phyloP scores from a whole-genome alignment of 1,140 invertebrate species.

The Holcopasites calliopsidis region DNA sequence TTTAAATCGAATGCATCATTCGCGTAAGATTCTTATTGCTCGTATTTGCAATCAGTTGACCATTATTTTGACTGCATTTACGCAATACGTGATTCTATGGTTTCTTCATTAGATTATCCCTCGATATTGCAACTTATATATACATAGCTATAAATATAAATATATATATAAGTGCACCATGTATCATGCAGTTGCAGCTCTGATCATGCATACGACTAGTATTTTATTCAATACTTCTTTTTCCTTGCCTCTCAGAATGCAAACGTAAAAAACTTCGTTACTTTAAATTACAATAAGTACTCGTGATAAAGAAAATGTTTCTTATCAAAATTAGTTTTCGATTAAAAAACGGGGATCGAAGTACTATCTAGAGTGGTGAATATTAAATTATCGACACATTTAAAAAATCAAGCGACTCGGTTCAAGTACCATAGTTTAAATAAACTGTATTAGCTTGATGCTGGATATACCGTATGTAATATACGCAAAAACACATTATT shows the following conservation, averaged over 20 bases:
- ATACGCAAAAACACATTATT: conserved; percentile 58
- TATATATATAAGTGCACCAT: conserved; percentile 40
- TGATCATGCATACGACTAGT: conserved; percentile 48
- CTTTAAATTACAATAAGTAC: conserved; percentile 22
- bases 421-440: conserved; percentile 29
- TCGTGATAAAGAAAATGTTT: background rate
- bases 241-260: conserved; percentile 14
- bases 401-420: conserved; percentile 16
- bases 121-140: conserved; percentile 38
- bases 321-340: conserved; percentile 9
- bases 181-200: conserved; percentile 42
- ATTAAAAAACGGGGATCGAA: conserved; percentile 16
- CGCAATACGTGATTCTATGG: conserved; percentile 46
- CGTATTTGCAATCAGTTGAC: conserved; percentile 14
- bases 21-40: conserved; percentile 37
- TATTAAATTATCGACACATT: background rate
- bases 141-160: conserved; percentile 30
- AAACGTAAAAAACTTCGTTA: conserved; percentile 12
- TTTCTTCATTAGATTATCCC: conserved; percentile 10
- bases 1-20: conserved; percentile 2
- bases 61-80: conserved; percentile 59
- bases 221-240: background rate
- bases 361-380: background rate
- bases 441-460: conserved; percentile 34
- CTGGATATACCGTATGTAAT: conserved; percentile 9